A percentile compares a stretch with the other conserved stretches of the same genome.
These are phyloP conservation scores for Dendroctonus valens DNA, from an alignment of 1,140 invertebrate species.

Conservation along the genomic window DNA sequence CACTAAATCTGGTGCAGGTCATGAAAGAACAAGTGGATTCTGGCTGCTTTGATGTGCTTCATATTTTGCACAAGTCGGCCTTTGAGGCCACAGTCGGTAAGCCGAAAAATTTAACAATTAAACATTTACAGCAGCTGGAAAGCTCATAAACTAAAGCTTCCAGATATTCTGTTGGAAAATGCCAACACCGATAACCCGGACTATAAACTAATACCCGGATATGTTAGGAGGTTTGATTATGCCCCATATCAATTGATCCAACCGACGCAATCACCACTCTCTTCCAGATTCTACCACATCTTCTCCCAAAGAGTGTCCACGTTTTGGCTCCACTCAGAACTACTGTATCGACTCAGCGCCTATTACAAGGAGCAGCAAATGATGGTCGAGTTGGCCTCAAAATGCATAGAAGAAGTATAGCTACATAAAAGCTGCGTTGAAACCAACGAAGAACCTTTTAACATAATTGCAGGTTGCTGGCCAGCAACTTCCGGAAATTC, in stretches of 20 bases:
- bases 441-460: constrained; percentile 10
- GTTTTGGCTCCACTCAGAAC: constrained; percentile 26
- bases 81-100: constrained; percentile 33
- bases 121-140: background rate
- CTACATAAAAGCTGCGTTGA: background rate
- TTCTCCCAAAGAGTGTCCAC: constrained; percentile 14
- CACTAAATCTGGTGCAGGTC: constrained; percentile 18
- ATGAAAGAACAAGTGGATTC: constrained; percentile 8
- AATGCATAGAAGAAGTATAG: constrained; percentile 17
- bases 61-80: constrained; percentile 24
- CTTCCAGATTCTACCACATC: constrained; percentile 25
- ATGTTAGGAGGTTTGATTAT: constrained; percentile 16
- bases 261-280: background rate
- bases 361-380: constrained; percentile 24
- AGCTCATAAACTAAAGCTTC: constrained; percentile 5
- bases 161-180: constrained; percentile 32
- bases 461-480: constrained; percentile 13
- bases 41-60: constrained; percentile 25
- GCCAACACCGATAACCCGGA: constrained; percentile 24
- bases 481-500: constrained; percentile 1
- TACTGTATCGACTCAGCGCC: constrained; percentile 10
- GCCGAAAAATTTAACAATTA: background rate
- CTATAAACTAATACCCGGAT: constrained; percentile 26
- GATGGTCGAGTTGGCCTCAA: constrained; percentile 14
- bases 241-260: background rate